Conservation (phyloP, 2,888 invertebrate genomes). For the Hololepta plana region DNA sequence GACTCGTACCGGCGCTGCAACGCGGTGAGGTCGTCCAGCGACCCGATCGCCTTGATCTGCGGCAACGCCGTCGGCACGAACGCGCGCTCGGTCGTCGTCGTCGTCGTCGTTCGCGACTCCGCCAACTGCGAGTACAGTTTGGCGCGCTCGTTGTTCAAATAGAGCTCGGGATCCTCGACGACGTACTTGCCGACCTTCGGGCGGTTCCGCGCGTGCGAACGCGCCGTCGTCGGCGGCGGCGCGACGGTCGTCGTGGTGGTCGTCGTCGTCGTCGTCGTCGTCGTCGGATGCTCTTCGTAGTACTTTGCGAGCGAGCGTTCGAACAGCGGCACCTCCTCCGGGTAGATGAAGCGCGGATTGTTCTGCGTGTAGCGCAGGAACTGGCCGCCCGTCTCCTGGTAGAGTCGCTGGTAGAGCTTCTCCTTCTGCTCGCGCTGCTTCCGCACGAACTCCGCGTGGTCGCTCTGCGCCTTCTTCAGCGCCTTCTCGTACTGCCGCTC, state of each 20-base stretch:
- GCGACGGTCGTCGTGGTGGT: slow-evolving; percentile 37
- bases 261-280: slow-evolving; percentile 47
- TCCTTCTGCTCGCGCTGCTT: slow-evolving; percentile 48
- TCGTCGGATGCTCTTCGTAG: slow-evolving; percentile 49
- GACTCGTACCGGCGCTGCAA: slow-evolving; percentile 25
- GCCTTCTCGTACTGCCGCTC: slow-evolving; percentile 66
- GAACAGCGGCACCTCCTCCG: slow-evolving; percentile 46
- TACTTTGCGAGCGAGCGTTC: slow-evolving; percentile 46
- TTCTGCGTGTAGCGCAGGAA: slow-evolving; percentile 17
- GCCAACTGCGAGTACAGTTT: slow-evolving; percentile 11
- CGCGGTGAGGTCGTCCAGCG: slow-evolving; percentile 21
- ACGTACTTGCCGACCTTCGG: slow-evolving; percentile 5
- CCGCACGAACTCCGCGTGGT: slow-evolving; percentile 50
- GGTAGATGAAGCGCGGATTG: slow-evolving; percentile 33
- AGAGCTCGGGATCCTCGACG: slow-evolving; percentile 6
- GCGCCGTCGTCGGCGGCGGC: slow-evolving; percentile 6
- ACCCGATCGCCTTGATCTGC: slow-evolving; percentile 23
- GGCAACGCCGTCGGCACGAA: slow-evolving; percentile 33
- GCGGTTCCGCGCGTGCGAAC: slow-evolving; percentile 1
- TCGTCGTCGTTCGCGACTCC: slow-evolving; percentile 10
- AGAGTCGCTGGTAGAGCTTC: slow-evolving; percentile 27
- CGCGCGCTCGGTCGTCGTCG: slow-evolving; percentile 9
- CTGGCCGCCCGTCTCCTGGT: slow-evolving; percentile 19
- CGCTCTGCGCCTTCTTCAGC: slow-evolving; percentile 53
- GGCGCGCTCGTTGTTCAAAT: slow-evolving; percentile 7